Conservation (phyloP, 2,888 invertebrate species). For the Tryphoninae sp. region DNA sequence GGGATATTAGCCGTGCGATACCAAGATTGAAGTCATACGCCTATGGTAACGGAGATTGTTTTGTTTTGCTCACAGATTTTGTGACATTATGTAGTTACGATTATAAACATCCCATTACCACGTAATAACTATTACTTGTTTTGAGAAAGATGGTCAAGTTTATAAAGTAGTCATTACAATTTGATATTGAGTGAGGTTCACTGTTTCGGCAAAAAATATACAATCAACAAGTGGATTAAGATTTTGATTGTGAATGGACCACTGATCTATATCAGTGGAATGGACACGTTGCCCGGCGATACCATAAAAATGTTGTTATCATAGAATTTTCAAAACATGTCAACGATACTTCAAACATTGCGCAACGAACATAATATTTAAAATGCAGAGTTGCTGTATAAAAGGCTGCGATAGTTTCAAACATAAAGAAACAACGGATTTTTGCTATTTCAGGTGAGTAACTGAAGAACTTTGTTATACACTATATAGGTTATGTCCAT, state of each 20-base stretch:
- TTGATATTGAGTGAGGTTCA: too few species aligned
- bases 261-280: too few species aligned
- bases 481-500: conserved; percentile 23
- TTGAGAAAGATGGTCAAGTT: too few species aligned
- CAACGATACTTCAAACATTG: neutral
- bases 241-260: too few species aligned
- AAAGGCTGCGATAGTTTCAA: conserved; percentile 62
- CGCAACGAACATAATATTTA: neutral
- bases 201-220: too few species aligned
- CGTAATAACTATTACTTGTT: too few species aligned
- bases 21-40: neutral
- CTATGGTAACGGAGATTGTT: neutral
- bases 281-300: too few species aligned
- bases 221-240: too few species aligned
- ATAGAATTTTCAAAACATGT: neutral
- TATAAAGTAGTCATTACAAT: too few species aligned
- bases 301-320: too few species aligned
- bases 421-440: conserved; percentile 41
- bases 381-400: conserved; percentile 65
- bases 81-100: too few species aligned
- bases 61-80: neutral
- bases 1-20: neutral
- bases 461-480: conserved; percentile 6
- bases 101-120: too few species aligned
- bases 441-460: conserved; percentile 65